These are phyloP conservation scores for Tychaedon coryphoeus DNA, from an alignment of 2,113 vertebrate genomes.

Conservation along the genomic window DNA sequence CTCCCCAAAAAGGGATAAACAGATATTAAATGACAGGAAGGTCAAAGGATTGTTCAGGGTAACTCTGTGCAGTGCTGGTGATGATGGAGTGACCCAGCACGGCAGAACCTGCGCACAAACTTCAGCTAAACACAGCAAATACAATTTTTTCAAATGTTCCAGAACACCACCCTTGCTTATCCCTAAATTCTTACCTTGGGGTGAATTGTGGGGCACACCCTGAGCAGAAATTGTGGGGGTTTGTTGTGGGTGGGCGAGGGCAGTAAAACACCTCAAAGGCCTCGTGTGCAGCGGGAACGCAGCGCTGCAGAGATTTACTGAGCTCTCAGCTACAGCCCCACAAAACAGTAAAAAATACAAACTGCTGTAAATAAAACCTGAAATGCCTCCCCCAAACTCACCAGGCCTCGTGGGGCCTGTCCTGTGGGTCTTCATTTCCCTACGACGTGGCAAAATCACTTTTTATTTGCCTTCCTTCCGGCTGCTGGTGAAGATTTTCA, in stretches of 20 bases:
- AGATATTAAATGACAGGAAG: background rate
- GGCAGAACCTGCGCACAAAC: background rate
- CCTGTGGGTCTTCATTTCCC: background rate
- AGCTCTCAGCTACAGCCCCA: background rate
- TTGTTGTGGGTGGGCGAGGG: background rate
- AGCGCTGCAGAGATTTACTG: background rate
- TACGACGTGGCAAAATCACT: background rate
- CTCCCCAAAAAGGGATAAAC: background rate
- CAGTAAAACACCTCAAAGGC: background rate
- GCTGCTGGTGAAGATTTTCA: background rate
- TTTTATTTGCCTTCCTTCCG: background rate
- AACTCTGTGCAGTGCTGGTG: accelerated
- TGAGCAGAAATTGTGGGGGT: background rate
- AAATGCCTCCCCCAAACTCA: background rate
- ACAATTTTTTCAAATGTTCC: background rate
- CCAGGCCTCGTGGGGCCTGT: background rate
- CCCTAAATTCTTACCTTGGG: background rate
- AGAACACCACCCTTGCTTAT: background rate
- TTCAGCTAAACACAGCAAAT: background rate
- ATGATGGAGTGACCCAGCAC: accelerated
- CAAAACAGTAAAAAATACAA: background rate
- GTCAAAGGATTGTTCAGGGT: background rate
- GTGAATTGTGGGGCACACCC: background rate
- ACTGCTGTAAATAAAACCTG: background rate
- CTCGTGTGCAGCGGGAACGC: background rate